Evolutionary conservation across 2,888 invertebrate genomes (phyloP), one percentile per base, ranked within the genome.

Genomic region (Ditylenchus weischeri): DNA sequence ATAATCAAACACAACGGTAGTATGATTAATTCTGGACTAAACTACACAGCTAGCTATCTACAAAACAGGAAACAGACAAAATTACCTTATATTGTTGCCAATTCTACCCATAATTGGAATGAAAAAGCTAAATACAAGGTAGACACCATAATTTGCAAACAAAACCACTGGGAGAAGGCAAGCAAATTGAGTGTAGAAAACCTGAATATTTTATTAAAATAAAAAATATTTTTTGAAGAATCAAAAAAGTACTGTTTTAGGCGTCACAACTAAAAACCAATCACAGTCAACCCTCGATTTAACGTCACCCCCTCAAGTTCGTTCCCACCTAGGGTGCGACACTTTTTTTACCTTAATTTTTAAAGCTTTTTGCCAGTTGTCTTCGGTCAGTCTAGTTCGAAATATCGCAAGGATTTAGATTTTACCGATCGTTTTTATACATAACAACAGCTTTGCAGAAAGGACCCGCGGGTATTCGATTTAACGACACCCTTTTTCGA

Each of bases 21-120:
- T 68, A 89, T 86, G 66, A 88, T 83, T 66, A 89, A 85, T 85
- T 91, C 91, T 1, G 90, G 88, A 48, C 54, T 54, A 54, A 54
- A 54, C n/a, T 54, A 15, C 77, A 77, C 62, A 81, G 62, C 13
- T 36, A 18, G 38, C 8, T 23, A 29, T 1, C 50, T 43, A 43
- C 43, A 15, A n/a, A n/a, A 35, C n/a, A 29, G 3, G 1, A 23
- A 47, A 5, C 8, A 47, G 47, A 59, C 18, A 13, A 18, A 15
- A 6, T 54, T 29, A 60, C 23, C 66, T 66, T 23, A 68, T 64
- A 19, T 72, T 74, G 60, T 79, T 78, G 36, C 81, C 81, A 8
- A 82, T 72, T 19, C 79, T 71, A 54, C 75, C 92, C 89, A 89
- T 88, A 75, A 92, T 87, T 11, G 92, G 92, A 77, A 91, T 88